Evolutionary conservation across 2,113 vertebrate genomes (phyloP).

Genomic region (Terrapene triunguis): DNA sequence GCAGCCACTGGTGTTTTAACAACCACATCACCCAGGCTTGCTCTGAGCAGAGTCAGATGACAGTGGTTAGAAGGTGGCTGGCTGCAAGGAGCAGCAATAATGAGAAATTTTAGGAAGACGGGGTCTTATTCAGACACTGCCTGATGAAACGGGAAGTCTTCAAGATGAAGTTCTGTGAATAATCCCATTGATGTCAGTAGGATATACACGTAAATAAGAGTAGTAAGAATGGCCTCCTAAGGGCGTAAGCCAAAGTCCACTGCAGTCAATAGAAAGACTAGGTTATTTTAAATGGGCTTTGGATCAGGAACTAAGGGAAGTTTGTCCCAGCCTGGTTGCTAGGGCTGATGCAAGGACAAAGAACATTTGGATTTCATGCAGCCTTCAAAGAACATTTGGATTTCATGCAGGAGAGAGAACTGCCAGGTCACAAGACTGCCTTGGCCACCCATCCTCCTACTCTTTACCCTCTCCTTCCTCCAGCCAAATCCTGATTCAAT

Average conservation of each 20-base stretch:
- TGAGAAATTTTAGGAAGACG: neutral
- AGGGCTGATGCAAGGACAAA: neutral
- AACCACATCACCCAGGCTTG: neutral
- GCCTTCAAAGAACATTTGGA: no score
- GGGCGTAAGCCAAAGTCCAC: neutral
- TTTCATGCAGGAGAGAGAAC: no score
- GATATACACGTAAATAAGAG: no score
- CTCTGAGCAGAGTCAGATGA: neutral
- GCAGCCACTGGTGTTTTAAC: neutral
- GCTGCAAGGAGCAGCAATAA: neutral
- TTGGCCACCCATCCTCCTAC: no score
- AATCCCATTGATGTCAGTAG: neutral
- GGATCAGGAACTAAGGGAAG: neutral
- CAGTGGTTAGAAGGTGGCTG: neutral
- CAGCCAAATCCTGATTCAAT: no score
- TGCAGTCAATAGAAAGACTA: neutral
- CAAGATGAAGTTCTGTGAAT: neutral
- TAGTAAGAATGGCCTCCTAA: neutral
- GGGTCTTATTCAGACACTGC: neutral
- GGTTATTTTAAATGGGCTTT: neutral
- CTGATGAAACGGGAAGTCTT: neutral
- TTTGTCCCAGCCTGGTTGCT: neutral
- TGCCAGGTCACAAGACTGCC: no score
- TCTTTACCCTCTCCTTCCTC: no score
- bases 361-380: no score